phyloP scores from a whole-genome alignment of 2,113 vertebrate genomes.

The Anas platyrhynchos region DNA sequence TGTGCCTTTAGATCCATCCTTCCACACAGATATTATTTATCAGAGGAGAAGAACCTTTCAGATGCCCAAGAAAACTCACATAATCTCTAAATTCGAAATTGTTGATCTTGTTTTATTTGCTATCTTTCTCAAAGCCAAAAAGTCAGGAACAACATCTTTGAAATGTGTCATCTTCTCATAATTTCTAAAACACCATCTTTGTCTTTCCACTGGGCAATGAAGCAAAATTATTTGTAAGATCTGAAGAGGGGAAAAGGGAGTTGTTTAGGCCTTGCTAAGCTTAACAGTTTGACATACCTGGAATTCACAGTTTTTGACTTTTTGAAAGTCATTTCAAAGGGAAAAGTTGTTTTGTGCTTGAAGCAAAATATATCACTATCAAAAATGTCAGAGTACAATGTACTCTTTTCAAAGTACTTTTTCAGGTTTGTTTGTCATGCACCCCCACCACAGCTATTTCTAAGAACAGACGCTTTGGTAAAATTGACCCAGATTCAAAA shows the following conservation, averaged over 20 bases:
- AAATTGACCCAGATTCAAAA: neutral
- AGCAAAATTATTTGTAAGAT: neutral
- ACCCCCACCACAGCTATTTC: neutral
- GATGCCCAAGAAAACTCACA: neutral
- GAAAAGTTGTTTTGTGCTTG: neutral
- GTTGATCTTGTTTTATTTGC: neutral
- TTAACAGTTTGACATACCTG: neutral
- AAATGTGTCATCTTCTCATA: neutral
- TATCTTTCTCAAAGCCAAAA: neutral
- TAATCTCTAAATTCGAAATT: neutral
- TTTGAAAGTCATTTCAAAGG: neutral
- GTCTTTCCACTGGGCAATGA: neutral
- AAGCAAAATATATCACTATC: neutral
- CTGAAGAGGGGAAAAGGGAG: neutral
- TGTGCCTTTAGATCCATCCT: neutral
- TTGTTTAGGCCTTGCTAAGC: neutral
- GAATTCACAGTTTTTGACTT: neutral
- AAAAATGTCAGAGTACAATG: neutral
- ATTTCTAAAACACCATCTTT: neutral
- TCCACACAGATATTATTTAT: neutral
- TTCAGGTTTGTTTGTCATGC: neutral
- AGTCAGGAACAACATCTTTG: neutral
- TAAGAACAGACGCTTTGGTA: neutral
- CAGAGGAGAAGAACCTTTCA: neutral
- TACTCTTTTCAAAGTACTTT: neutral